phyloP scores from a whole-genome alignment of 2,888 invertebrate genomes.

The Tortricodes alternella region DNA sequence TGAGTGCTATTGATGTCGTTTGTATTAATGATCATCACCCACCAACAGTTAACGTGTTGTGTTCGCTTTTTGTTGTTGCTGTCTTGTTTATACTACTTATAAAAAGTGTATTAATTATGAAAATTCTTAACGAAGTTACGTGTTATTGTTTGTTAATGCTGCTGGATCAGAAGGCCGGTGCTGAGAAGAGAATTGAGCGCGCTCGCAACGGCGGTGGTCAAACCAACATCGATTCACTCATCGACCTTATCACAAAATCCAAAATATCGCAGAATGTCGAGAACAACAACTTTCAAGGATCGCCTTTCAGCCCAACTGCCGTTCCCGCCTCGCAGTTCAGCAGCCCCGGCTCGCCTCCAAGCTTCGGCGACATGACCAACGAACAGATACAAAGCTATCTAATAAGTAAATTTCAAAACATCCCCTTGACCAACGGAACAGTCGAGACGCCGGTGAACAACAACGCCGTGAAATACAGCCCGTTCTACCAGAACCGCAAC shows the following conservation, averaged over 20 bases:
- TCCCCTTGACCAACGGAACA: constrained; percentile 53
- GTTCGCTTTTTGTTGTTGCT: constrained; percentile 13
- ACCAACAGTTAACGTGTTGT: neutral
- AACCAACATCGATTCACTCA: constrained; percentile 53
- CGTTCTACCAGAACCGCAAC: constrained; percentile 66
- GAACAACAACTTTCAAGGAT: constrained; percentile 59
- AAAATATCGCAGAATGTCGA: constrained; percentile 53
- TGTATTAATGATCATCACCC: neutral
- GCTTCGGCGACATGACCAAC: constrained; percentile 63
- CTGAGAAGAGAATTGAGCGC: constrained; percentile 44
- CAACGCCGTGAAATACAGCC: constrained; percentile 57
- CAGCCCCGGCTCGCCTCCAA: constrained; percentile 48
- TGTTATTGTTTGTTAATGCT: constrained; percentile 43
- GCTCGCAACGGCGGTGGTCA: constrained; percentile 55
- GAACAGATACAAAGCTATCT: constrained; percentile 72
- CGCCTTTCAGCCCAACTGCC: constrained; percentile 50
- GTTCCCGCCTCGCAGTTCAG: constrained; percentile 43
- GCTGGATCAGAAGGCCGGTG: constrained; percentile 45
- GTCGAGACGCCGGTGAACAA: constrained; percentile 42
- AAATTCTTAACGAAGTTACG: neutral
- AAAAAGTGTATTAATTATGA: neutral
- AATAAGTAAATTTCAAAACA: constrained; percentile 66
- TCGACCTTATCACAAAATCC: constrained; percentile 53
- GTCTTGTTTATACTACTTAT: neutral
- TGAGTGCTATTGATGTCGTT: constrained; percentile 11